phyloP scores from a whole-genome alignment of 2,888 invertebrate genomes.

The Agrochola circellaris region DNA sequence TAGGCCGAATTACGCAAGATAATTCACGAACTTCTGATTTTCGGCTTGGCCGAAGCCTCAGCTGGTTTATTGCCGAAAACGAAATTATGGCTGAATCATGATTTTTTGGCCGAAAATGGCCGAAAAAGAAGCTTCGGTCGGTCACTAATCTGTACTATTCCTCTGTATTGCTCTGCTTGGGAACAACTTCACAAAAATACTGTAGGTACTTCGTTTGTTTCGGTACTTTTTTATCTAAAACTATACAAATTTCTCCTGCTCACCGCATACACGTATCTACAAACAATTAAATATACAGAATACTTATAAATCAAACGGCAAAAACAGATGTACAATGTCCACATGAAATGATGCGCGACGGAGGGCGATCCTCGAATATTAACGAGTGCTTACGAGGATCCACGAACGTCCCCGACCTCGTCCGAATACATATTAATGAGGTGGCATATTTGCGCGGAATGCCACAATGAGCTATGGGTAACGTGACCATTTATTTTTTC shows the following conservation, averaged over 20 bases:
- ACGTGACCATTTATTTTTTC: too few relatives aligned
- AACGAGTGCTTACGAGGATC: slow-evolving; percentile 32
- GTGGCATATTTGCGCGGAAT: slow-evolving; percentile 43
- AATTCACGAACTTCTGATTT: too few relatives aligned
- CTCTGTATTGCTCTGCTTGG: too few relatives aligned
- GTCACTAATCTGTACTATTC: too few relatives aligned
- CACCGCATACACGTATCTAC: not conserved
- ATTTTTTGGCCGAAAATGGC: too few relatives aligned
- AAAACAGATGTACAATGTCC: slow-evolving; percentile 56
- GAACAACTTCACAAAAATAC: too few relatives aligned
- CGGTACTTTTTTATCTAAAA: too few relatives aligned
- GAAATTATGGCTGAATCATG: too few relatives aligned
- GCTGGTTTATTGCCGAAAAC: too few relatives aligned
- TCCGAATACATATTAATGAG: slow-evolving; percentile 51
- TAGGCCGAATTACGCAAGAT: too few relatives aligned
- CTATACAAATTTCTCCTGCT: not conserved
- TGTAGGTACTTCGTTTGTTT: not conserved
- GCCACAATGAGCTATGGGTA: slow-evolving; percentile 13
- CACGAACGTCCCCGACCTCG: slow-evolving; percentile 12
- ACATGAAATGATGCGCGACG: slow-evolving; percentile 44
- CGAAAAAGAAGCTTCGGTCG: too few relatives aligned
- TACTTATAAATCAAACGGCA: slow-evolving; percentile 43
- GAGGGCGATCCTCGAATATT: slow-evolving; percentile 45
- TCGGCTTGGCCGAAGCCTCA: too few relatives aligned
- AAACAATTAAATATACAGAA: not conserved